These are phyloP conservation scores for Sebastes minor DNA, from an alignment of 2,797 vertebrate species.

Conservation along the genomic window DNA sequence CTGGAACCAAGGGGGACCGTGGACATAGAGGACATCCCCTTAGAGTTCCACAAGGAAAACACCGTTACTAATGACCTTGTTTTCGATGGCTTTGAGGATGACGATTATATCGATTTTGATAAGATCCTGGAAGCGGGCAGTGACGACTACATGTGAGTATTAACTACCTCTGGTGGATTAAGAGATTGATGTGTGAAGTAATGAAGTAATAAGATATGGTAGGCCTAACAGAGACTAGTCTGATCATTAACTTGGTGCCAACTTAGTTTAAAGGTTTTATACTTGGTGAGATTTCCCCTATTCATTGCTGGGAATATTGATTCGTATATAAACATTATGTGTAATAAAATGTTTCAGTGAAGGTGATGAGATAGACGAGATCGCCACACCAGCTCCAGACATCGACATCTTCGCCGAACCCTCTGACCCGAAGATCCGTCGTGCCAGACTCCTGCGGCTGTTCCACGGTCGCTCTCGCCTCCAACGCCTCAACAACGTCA, in stretches of 20 bases:
- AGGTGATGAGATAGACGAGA: constrained; percentile 85
- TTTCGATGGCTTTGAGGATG: constrained; percentile 90
- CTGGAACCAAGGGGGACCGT: constrained; percentile 36
- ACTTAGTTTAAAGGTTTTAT: neutral
- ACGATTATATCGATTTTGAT: constrained; percentile 94
- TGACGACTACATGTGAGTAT: constrained; percentile 80
- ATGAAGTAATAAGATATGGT: too few species aligned
- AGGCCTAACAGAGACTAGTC: neutral
- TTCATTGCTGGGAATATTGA: neutral
- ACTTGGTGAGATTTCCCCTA: neutral
- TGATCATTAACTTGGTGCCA: neutral
- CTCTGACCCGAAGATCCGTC: constrained; percentile 82
- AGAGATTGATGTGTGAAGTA: too few species aligned
- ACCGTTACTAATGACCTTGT: constrained; percentile 93
- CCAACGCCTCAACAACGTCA: constrained; percentile 92
- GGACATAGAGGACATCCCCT: constrained; percentile 74
- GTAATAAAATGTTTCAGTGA: constrained; percentile 68
- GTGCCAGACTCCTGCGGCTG: constrained; percentile 87
- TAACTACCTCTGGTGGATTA: neutral
- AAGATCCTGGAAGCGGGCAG: constrained; percentile 84
- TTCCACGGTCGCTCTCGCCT: constrained; percentile 92
- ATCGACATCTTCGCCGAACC: constrained; percentile 86
- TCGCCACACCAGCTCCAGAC: constrained; percentile 82
- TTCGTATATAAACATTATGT: neutral
- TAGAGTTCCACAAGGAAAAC: constrained; percentile 91